A percentile compares a stretch with the other conserved stretches of the same genome.
Conservation (phyloP, 2,888 invertebrate species). For the Orchestes rusci region DNA sequence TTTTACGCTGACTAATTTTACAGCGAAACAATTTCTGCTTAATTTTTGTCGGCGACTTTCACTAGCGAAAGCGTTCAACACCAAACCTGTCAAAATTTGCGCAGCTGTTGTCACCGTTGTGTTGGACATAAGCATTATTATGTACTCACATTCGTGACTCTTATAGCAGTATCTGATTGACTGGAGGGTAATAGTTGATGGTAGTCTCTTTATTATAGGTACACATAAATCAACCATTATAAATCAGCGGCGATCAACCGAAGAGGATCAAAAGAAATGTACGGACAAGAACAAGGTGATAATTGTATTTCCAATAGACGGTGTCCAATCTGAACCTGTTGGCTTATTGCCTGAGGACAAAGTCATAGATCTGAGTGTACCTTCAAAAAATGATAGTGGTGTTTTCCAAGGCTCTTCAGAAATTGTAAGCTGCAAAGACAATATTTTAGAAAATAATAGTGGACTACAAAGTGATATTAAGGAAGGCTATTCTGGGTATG, state of each 20-base stretch:
- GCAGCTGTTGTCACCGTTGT: too few species aligned
- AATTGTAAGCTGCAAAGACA: conserved; percentile 17
- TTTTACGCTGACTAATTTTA: too few species aligned
- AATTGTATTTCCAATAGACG: conserved; percentile 59
- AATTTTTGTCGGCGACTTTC: too few species aligned
- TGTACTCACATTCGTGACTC: too few species aligned
- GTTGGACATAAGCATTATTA: too few species aligned
- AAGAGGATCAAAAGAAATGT: conserved; percentile 15
- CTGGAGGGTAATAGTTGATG: too few species aligned
- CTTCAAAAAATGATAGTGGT: conserved; percentile 30
- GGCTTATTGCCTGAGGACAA: conserved; percentile 55
- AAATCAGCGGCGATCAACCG: conserved; percentile 11
- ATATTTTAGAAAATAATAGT: conserved; percentile 20
- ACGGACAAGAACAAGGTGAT: conserved; percentile 46
- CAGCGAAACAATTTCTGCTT: too few species aligned
- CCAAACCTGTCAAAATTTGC: too few species aligned
- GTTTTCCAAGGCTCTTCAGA: conserved; percentile 24
- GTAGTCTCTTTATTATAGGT: too few species aligned
- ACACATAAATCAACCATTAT: too few species aligned
- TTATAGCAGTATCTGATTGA: too few species aligned
- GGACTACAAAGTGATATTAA: conserved; percentile 28
- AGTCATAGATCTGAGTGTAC: conserved; percentile 47
- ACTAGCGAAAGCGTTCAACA: too few species aligned
- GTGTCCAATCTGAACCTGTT: conserved; percentile 34
- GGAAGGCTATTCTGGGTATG: conserved; percentile 62